Conservation (phyloP, 2,888 invertebrate species). For the Diabrotica balteata region DNA sequence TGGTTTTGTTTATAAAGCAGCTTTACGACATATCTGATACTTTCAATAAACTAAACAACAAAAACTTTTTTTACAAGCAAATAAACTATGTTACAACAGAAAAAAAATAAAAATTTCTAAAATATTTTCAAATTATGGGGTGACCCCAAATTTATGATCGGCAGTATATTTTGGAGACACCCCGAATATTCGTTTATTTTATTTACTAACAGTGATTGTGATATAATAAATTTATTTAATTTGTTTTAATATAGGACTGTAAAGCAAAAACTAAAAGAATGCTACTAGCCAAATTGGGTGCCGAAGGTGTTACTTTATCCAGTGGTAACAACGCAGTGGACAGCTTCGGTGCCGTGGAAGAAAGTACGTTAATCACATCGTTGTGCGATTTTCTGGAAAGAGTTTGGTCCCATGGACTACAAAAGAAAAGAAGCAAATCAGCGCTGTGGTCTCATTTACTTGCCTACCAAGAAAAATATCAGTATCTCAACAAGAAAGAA, state of each 20-base stretch:
- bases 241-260: slow-evolving; percentile 70
- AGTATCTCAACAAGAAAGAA: slow-evolving; percentile 66
- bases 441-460: slow-evolving; percentile 95
- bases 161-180: too few species aligned
- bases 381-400: slow-evolving; percentile 96
- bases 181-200: too few species aligned
- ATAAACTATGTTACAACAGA: too few species aligned
- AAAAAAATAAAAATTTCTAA: too few species aligned
- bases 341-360: slow-evolving; percentile 80
- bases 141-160: too few species aligned
- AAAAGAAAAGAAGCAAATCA: slow-evolving; percentile 95
- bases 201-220: too few species aligned
- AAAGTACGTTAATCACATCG: slow-evolving; percentile 97
- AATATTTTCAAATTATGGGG: too few species aligned
- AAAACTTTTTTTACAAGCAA: too few species aligned
- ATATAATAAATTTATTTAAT: too few species aligned
- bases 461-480: slow-evolving; percentile 85
- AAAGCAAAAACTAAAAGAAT: slow-evolving; percentile 96
- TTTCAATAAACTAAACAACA: too few species aligned
- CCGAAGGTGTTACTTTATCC: slow-evolving; percentile 88
- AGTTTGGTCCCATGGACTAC: slow-evolving; percentile 97
- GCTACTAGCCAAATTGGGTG: slow-evolving; percentile 98
- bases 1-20: too few species aligned
- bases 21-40: too few species aligned
- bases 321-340: slow-evolving; percentile 81